These are phyloP conservation scores for Phragmatobia fuliginosa DNA, from an alignment of 2,888 invertebrate species.

Conservation along the genomic window DNA sequence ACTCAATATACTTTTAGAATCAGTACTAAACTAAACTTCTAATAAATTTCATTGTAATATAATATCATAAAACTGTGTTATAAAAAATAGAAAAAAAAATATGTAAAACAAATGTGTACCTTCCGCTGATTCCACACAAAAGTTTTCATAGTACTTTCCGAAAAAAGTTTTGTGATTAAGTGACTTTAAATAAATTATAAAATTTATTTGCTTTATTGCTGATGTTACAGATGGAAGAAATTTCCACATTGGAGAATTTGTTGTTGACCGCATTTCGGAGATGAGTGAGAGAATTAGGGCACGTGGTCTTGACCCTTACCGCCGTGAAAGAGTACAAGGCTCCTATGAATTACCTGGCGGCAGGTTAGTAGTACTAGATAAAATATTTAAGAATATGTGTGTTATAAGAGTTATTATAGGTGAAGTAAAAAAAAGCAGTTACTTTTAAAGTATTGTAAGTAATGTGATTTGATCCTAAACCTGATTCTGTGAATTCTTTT, in stretches of 20 bases:
- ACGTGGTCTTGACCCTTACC: slow-evolving; percentile 64
- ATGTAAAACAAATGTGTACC: background rate
- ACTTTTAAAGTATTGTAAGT: too few relatives aligned
- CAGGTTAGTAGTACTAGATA: background rate
- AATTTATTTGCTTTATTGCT: background rate
- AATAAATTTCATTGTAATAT: background rate
- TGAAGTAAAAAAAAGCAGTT: too few relatives aligned
- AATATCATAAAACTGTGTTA: too few relatives aligned
- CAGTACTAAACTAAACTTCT: background rate
- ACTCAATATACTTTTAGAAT: background rate
- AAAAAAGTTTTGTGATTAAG: background rate
- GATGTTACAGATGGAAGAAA: slow-evolving; percentile 34
- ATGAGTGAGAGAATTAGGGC: slow-evolving; percentile 55
- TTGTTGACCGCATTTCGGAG: slow-evolving; percentile 56
- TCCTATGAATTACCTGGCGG: background rate
- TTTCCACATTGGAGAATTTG: slow-evolving; percentile 43
- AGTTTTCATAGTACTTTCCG: background rate
- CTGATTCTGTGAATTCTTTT: too few relatives aligned
- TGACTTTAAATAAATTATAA: background rate
- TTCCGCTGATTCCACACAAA: background rate
- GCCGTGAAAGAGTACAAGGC: slow-evolving; percentile 23
- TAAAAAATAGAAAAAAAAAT: too few relatives aligned
- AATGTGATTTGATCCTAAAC: too few relatives aligned
- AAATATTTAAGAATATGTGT: too few relatives aligned
- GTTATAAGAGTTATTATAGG: too few relatives aligned